Percentiles rank a stretch among this genome's conserved stretches.
These are phyloP conservation scores for Caenorhabditis brenneri DNA, from an alignment of 1,140 invertebrate species.

Conservation along the genomic window DNA sequence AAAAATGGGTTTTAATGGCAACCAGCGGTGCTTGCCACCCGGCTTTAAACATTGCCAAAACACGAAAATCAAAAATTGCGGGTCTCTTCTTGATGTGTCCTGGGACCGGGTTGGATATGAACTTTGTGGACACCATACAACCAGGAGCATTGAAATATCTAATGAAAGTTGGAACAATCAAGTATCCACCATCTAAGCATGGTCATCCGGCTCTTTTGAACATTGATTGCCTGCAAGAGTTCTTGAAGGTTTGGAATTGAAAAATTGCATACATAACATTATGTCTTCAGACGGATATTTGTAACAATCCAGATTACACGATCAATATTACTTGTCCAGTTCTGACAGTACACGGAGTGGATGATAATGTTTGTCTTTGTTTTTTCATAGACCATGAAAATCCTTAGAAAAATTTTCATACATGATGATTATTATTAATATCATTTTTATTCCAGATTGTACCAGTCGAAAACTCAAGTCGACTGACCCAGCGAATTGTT, in stretches of 20 bases:
- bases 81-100: slow-evolving; percentile 14
- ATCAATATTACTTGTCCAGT: background rate
- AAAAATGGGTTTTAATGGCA: slow-evolving; percentile 2
- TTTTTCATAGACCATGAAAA: too few relatives aligned
- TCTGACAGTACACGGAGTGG: background rate
- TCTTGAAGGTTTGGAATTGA: background rate
- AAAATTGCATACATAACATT: background rate
- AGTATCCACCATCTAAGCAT: background rate
- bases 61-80: background rate
- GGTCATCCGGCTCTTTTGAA: background rate
- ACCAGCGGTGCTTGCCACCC: background rate
- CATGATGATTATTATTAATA: too few relatives aligned
- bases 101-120: background rate
- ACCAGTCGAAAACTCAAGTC: background rate
- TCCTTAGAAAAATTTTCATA: too few relatives aligned
- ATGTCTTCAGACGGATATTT: background rate
- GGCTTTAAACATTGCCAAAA: background rate
- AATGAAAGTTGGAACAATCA: background rate
- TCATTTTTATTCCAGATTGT: slow-evolving; percentile 13
- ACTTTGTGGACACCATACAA: slow-evolving; percentile 15
- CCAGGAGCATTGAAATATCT: slow-evolving; percentile 8
- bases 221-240: background rate
- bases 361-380: slow-evolving; percentile 11
- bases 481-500: background rate
- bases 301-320: background rate